Evolutionary conservation across 2,113 vertebrate genomes (phyloP).

Genomic region (Strix uralensis): DNA sequence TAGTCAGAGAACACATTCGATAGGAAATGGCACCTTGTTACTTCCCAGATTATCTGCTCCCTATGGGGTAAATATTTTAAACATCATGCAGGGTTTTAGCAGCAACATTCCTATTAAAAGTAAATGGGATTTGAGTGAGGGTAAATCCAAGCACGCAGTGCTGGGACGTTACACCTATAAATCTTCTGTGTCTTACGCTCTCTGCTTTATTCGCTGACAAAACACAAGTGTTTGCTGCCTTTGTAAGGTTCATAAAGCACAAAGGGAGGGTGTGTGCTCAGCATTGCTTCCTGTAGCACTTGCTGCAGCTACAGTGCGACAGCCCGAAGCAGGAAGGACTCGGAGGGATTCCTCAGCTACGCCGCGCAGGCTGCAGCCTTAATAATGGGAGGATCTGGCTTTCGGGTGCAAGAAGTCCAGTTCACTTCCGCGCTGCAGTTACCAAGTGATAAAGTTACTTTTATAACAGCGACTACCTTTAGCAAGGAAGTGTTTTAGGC

Average conservation of each 20-base stretch:
- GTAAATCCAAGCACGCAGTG: background rate
- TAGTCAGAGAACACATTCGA: slow-evolving; percentile 17
- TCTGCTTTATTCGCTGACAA: slow-evolving; percentile 9
- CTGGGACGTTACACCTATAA: slow-evolving; percentile 12
- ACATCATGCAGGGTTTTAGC: background rate
- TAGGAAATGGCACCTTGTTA: slow-evolving; percentile 54
- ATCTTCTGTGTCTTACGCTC: background rate
- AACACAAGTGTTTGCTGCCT: slow-evolving; percentile 27
- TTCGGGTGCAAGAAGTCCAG: background rate
- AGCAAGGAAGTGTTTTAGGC: background rate
- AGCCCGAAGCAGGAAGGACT: background rate
- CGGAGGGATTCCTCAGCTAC: background rate
- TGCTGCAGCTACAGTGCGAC: background rate
- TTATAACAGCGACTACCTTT: background rate
- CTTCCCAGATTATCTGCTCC: slow-evolving; percentile 49
- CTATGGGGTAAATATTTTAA: slow-evolving; percentile 51
- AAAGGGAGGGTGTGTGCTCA: slow-evolving; percentile 16
- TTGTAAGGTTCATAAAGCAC: slow-evolving; percentile 34
- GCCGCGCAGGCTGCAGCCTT: background rate
- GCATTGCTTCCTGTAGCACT: background rate
- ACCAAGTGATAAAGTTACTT: background rate
- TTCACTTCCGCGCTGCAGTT: background rate
- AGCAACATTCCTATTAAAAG: slow-evolving; percentile 47
- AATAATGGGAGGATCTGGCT: background rate
- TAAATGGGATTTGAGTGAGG: slow-evolving; percentile 22